phyloP scores from a whole-genome alignment of 2,888 invertebrate species.

The Drosophila kokeensis region DNA sequence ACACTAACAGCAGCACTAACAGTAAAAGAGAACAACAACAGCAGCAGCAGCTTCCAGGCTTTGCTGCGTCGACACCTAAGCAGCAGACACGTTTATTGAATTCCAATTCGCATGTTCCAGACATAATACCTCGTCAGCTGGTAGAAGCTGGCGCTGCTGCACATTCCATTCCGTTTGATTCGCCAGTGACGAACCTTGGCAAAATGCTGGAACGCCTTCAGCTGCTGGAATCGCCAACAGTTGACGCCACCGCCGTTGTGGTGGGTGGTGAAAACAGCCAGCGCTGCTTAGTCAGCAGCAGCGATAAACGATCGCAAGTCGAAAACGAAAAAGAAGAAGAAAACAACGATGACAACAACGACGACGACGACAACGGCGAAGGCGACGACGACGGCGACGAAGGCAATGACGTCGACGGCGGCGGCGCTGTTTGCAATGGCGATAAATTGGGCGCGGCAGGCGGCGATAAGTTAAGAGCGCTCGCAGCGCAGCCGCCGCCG shows the following conservation, averaged over 20 bases:
- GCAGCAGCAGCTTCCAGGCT: conserved; percentile 15
- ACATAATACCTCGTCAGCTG: conserved; percentile 84
- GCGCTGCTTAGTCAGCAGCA: conserved; percentile 61
- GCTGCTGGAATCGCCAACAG: conserved; percentile 61
- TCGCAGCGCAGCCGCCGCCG: conserved; percentile 35
- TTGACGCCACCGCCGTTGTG: conserved; percentile 3
- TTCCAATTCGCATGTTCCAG: conserved; percentile 78
- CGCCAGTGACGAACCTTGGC: conserved; percentile 80
- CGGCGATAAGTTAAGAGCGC: conserved; percentile 61
- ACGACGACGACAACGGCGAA: conserved; percentile 14
- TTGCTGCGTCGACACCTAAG: conserved; percentile 65
- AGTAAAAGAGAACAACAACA: conserved; percentile 5
- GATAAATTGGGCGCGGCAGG: conserved; percentile 70
- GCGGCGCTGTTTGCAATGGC: conserved; percentile 48
- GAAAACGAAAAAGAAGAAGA: conserved; percentile 30
- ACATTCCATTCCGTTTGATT: conserved; percentile 60
- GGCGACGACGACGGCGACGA: conserved; percentile 27
- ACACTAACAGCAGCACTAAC: neutral
- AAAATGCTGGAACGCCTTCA: conserved; percentile 79
- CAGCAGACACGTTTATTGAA: conserved; percentile 15
- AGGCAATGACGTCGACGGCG: conserved; percentile 28
- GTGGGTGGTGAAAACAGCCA: conserved; percentile 32
- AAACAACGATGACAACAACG: conserved; percentile 31
- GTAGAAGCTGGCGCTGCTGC: conserved; percentile 33
- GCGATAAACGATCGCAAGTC: conserved; percentile 31